Evolutionary conservation across 2,113 vertebrate species (phyloP), one percentile per base, ranked within the genome.

Genomic region (Amia ocellicauda): DNA sequence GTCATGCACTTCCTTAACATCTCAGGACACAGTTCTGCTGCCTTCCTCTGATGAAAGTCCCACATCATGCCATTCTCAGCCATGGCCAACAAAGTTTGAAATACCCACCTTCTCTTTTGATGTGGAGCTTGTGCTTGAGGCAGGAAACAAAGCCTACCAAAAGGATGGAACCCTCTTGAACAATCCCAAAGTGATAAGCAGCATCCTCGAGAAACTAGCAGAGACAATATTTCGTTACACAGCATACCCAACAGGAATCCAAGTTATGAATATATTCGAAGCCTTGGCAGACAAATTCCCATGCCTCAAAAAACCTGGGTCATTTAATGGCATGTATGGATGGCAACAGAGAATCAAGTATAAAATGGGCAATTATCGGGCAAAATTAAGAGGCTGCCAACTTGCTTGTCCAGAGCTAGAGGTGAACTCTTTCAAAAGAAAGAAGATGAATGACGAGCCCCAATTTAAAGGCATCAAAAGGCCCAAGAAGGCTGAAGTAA

Each of bases 251-350:
- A 61, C 64, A 42, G 54, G 53, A n/a, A 4, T 69, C 24, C 67
- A 69, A 47, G 22, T 69, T 47, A 19, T 66, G 16, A 27, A 26
- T 22, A 41, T 74, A 23, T 67, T 63, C 1, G 54, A 74, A 17
- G 49, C 40, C 4, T 63, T 70, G 24, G 19, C 26, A 9, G 7
- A 74, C 4, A 67, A 70, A 5, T 60, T 19, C 14, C 67, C 64
- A 61, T 73, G 63, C 23, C 63, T 72, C 49, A 72, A 63, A 56
- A 56, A 68, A 26, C 61, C 61, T 14, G 66, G 70, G 27, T 71
- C 62, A 16, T 67, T 71, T 29, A 54, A 52, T 36, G n/a, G n/a
- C n/a, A n/a, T n/a, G n/a, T n/a, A n/a, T n/a, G n/a, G n/a, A n/a
- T n/a, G n/a, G n/a, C n/a, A 66, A 41, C 63, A 66, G 14, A 50